A percentile compares a stretch with the other conserved stretches of the same genome.
phyloP scores from a whole-genome alignment of 2,113 vertebrate genomes.

The Neopipo cinnamomea region DNA sequence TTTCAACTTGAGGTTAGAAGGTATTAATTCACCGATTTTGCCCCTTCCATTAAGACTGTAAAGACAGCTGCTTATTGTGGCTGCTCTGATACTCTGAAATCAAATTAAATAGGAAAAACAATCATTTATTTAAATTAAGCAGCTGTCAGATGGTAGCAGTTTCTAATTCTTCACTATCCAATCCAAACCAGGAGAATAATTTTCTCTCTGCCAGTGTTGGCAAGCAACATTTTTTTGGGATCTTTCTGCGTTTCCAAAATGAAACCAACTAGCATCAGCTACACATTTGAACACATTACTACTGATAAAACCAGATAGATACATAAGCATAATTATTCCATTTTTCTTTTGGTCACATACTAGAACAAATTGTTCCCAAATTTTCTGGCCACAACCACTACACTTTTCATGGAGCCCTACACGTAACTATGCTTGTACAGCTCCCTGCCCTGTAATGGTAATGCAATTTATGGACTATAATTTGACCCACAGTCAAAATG shows the following conservation, averaged over 20 bases:
- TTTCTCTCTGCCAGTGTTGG: not conserved
- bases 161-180: conserved; percentile 7
- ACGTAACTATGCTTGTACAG: not conserved
- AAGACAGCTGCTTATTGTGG: conserved; percentile 41
- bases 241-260: not conserved
- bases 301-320: not conserved
- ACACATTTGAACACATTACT: not conserved
- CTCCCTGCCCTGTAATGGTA: not conserved
- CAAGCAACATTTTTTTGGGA: not conserved
- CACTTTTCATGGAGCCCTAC: not conserved
- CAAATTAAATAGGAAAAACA: conserved; percentile 18
- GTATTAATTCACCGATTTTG: not conserved
- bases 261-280: not conserved
- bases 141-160: conserved; percentile 29
- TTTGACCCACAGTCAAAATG: not conserved
- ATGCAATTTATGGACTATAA: not conserved
- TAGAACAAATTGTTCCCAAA: not conserved
- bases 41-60: not conserved
- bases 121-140: conserved; percentile 35
- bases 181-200: not conserved
- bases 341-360: not conserved
- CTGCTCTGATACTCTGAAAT: conserved; percentile 21
- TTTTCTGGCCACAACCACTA: not conserved
- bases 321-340: not conserved
- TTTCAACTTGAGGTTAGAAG: not conserved